Evolutionary conservation across 1,140 invertebrate genomes (phyloP), one percentile per base, ranked within the genome.

Genomic region (Zophobas atratus): DNA sequence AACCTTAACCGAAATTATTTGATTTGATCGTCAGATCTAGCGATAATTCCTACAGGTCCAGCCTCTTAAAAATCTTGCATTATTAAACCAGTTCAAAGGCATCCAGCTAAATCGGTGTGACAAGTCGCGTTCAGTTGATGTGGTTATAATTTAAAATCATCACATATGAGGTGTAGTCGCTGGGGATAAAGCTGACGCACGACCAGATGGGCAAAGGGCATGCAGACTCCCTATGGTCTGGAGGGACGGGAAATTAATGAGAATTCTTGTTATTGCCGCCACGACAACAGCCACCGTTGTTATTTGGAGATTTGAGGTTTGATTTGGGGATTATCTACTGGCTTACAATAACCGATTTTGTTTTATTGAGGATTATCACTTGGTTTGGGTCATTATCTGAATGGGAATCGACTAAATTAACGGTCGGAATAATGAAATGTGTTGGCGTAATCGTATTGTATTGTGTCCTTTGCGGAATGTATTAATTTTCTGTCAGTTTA

Each of bases 81-180:
- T 43, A 67, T 67, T 67, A 67, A 67, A 67, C 60, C 8, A 67
- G 60, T 67, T 67, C 60, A 67, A 67, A 67, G 60, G 60, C 60
- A 5, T 0, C 39, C 38, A 39, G 33, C 60, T 33, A 67, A 67
- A 67, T 67, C 60, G 60, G 38, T 43, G 43, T 67, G 60, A 67
- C 60, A 67, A 67, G 60, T 67, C 38, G 60, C 20, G 38, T 67
- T 67, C 39, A 39, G 60, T 67, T 67, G 60, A 67, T 67, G 78
- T 72, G 60, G 74, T 55, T 76, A 74, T 79, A 76, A 79, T 79
- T 79, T 79, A 79, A 79, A 77, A 79, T 76, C 78, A 79, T 79
- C 74, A 55, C 74, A 70, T 72, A 72, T 57, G 74, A 57, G 70
- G 63, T 77, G 63, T 46, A 70, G 33, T 43, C 56, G 55, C 49